phyloP scores from a whole-genome alignment of 2,113 vertebrate genomes.

The Megaceryle torquata region DNA sequence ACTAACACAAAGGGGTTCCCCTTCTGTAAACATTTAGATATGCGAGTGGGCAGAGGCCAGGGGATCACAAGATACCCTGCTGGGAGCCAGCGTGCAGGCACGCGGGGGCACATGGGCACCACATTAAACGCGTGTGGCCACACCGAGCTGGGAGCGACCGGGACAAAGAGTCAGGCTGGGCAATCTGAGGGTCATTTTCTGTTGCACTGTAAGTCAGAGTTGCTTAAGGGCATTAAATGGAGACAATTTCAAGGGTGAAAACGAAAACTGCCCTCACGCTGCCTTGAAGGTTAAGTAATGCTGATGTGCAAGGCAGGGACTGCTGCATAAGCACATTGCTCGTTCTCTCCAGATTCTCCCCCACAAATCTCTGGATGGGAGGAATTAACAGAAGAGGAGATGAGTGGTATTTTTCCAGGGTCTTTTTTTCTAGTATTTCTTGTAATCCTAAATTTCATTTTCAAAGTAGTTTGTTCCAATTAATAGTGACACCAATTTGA shows the following conservation, averaged over 20 bases:
- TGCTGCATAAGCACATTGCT: neutral
- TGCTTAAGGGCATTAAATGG: neutral
- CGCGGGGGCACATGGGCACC: constrained; percentile 22
- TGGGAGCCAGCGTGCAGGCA: neutral
- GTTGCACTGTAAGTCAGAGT: neutral
- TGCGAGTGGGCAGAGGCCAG: constrained; percentile 18
- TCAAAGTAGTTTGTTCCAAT: neutral
- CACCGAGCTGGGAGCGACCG: neutral
- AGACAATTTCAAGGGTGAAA: neutral
- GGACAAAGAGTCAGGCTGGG: neutral
- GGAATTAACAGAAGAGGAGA: neutral
- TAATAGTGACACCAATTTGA: neutral
- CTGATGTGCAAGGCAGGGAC: neutral
- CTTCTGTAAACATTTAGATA: constrained; percentile 2
- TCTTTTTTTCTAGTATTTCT: neutral
- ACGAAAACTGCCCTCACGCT: neutral
- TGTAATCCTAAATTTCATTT: neutral
- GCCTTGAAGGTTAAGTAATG: neutral
- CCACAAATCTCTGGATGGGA: neutral
- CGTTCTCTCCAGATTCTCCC: neutral
- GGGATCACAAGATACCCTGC: neutral
- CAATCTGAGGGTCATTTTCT: neutral
- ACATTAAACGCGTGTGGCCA: neutral
- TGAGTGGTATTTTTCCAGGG: neutral
- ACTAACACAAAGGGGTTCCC: constrained; percentile 66